Base-by-base conservation (phyloP, 1,140 invertebrate genomes). In the Goniozus legneri region DNA sequence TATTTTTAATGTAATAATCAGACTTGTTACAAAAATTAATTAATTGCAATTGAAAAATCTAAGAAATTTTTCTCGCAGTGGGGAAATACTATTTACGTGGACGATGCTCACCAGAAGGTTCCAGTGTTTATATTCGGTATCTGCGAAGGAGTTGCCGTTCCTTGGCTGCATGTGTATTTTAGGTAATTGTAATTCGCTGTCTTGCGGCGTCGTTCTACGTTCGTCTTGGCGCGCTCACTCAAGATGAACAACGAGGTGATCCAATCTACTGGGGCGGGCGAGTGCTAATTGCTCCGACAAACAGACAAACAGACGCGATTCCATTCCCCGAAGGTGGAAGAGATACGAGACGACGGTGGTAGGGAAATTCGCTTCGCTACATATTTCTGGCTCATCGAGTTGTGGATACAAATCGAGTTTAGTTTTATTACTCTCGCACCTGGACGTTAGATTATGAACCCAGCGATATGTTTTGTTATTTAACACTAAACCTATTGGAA, bases 201-300 rank as follows among this genome's bases (percentile, higher is more conserved):
- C 58, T 59, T 56, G 57, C 45, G 51, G 38, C 19, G 32, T 44
- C 46, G n/a, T n/a, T n/a, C n/a, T n/a, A n/a, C n/a, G n/a, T n/a
- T n/a, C n/a, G n/a, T n/a, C n/a, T n/a, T n/a, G n/a, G n/a, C 24
- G 31, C 44, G 30, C 36, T 40, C 53, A 46, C 57, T 53, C 50
- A 55, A 59, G 32, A 47, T 36, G 48, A 41, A 47, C 47, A 36
- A 59, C 43, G 49, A 44, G 49, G 52, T 50, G 58, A 56, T 61
- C 47, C 59, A 62, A 61, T 59, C 57, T 51, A 50, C 32, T 41
- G 50, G 50, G 50, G 32, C 43, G 38, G 52, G 36, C 41, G 32
- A n/a, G n/a, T 38, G 48, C 44, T 63, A 63, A 63, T 63, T 63
- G 54, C 56, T 62, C 50, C 51, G 32, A 59, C 60, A 63, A 62